Evolutionary conservation across 2,113 vertebrate genomes (phyloP).

Genomic region (Chloroceryle aenea): DNA sequence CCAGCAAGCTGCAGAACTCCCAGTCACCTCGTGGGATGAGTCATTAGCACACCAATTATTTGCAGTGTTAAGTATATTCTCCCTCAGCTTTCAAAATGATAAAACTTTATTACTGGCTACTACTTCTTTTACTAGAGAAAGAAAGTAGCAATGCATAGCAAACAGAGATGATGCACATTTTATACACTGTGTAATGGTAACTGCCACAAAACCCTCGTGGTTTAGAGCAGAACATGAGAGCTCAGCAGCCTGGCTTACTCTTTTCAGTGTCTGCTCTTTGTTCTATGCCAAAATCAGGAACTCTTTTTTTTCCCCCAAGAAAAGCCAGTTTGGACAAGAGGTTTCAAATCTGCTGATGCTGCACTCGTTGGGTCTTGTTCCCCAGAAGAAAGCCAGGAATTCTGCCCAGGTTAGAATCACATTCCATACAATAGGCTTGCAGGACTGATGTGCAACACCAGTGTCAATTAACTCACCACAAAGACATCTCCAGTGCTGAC

Average conservation of each 20-base stretch:
- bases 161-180: neutral
- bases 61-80: neutral
- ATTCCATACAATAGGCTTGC: neutral
- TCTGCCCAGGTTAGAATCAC: neutral
- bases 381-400: neutral
- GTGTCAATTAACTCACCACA: slow-evolving; percentile 83
- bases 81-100: neutral
- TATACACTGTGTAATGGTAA: neutral
- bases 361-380: neutral
- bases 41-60: neutral
- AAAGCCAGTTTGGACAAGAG: neutral
- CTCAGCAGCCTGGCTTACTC: neutral
- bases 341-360: neutral
- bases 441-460: neutral
- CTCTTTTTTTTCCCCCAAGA: neutral
- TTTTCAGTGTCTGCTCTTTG: neutral
- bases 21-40: neutral
- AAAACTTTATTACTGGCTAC: neutral
- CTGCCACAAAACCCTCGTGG: neutral
- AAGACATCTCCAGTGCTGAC: slow-evolving; percentile 83
- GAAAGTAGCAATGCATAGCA: neutral
- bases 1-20: neutral
- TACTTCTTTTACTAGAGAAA: neutral
- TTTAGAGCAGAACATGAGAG: neutral
- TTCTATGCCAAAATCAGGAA: neutral